Percentiles rank a stretch among this genome's conserved stretches.
Evolutionary conservation across 1,140 invertebrate genomes (phyloP).

Genomic region (Drosophila eugracilis): DNA sequence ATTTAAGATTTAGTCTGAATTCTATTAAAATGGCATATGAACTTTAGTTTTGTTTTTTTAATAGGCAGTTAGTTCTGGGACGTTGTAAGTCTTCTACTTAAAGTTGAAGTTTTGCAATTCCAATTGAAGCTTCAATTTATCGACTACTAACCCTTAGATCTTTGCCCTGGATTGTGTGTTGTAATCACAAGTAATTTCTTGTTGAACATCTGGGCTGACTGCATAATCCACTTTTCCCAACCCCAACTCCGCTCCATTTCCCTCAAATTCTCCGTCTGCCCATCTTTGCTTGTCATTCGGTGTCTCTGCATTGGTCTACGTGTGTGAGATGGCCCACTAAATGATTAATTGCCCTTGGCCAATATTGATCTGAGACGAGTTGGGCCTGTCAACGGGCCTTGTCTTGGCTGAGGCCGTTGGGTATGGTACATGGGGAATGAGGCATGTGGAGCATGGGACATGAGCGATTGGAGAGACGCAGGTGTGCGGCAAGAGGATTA

Average conservation of each 20-base stretch:
- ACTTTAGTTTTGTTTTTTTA: too few species aligned
- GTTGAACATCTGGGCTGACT: slow-evolving; percentile 53
- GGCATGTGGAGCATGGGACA: background rate
- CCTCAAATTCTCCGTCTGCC: background rate
- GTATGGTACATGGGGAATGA: slow-evolving; percentile 5
- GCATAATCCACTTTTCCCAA: slow-evolving; percentile 55
- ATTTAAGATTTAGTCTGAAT: too few species aligned
- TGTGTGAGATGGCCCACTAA: slow-evolving; percentile 32
- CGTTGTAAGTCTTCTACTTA: background rate
- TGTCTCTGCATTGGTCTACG: slow-evolving; percentile 16
- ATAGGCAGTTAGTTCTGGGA: too few species aligned
- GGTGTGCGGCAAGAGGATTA: slow-evolving; percentile 30
- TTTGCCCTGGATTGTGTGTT: slow-evolving; percentile 11
- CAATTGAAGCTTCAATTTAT: background rate
- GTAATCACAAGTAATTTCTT: slow-evolving; percentile 47
- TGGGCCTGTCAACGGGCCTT: slow-evolving; percentile 41
- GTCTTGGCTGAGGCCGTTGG: background rate
- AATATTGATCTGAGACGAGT: slow-evolving; percentile 50
- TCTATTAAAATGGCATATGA: too few species aligned
- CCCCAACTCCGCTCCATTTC: background rate
- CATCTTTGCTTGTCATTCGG: slow-evolving; percentile 7
- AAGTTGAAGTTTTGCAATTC: background rate
- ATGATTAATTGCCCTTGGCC: slow-evolving; percentile 53
- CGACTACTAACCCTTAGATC: background rate
- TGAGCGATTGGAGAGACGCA: slow-evolving; percentile 37